Evolutionary conservation across 1,140 invertebrate species (phyloP).

Genomic region (Sycophila sp.): DNA sequence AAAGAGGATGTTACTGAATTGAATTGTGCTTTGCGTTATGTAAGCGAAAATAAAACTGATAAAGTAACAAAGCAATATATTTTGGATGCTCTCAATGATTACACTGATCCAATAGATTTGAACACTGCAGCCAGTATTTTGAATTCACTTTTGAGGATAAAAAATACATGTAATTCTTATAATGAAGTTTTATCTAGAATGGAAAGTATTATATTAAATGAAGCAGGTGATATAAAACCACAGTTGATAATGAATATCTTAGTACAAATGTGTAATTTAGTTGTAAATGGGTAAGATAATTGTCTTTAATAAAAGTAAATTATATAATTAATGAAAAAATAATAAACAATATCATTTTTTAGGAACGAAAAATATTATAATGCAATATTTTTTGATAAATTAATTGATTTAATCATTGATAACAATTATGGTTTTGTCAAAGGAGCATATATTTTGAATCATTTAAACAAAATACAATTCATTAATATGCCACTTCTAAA

Average conservation of each 20-base stretch:
- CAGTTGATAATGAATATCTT: background rate
- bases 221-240: background rate
- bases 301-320: too few species aligned
- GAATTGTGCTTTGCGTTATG: background rate
- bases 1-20: conserved; percentile 5
- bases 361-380: conserved; percentile 68
- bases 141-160: background rate
- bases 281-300: too few species aligned
- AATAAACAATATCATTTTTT: conserved; percentile 18
- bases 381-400: conserved; percentile 67
- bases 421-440: background rate
- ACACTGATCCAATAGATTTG: background rate
- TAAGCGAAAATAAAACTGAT: background rate
- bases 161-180: background rate
- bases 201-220: background rate
- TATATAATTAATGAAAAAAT: background rate
- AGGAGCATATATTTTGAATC: background rate
- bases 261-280: background rate
- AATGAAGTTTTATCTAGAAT: background rate
- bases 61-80: background rate
- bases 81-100: background rate
- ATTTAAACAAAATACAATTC: conserved; percentile 7
- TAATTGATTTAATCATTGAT: conserved; percentile 48
- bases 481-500: conserved; percentile 20
- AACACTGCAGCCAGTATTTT: background rate